Evolutionary conservation across 2,113 vertebrate genomes (phyloP), one percentile per base, ranked within the genome.

Genomic region (Todiramphus chloris): DNA sequence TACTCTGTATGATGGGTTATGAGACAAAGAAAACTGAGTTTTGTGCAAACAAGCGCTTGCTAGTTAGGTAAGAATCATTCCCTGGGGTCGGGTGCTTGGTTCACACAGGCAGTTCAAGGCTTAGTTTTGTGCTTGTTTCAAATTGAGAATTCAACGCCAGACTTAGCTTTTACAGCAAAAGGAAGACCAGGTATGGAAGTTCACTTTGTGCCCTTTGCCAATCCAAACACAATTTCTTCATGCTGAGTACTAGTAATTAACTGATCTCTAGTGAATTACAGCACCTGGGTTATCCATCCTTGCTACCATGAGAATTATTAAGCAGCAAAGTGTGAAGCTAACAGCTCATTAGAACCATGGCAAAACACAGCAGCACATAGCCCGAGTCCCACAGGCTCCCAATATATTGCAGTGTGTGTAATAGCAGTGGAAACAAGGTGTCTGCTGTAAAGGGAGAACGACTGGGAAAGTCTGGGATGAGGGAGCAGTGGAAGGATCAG

Each of bases 181-280:
- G 30, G 83, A 53, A 62, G 67, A 44, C 91, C 67, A 83, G 79
- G 55, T 18, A 43, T 25, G 30, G 55, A 63, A 90, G 64, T 48
- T 96, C 64, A 67, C 31, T 33, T 72, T 66, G 75, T 55, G 63
- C 50, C 63, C 83, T 94, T 90, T 80, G 75, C 59, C 93, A 95
- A 80, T 74, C 72, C 7, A 74, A 95, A 90, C 78, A 85, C 0
- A 6, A 59, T 88, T 92, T 90, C 87, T 88, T 85, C 63, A 46
- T 27, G 64, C 82, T 77, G 84, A 96, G 67, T 67, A 69, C 46
- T 53, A 39, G 82, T 73, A 95, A 95, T 93, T 90, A 95, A 94
- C 37, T 70, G 67, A 58, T 91, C 72, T 77, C 78, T 9, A 80
- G 82, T 70, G 92, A 95, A 60, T 88, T 89, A 90, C 50, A 96